Conservation (phyloP, 2,888 invertebrate species). For the Rutpela maculata region DNA sequence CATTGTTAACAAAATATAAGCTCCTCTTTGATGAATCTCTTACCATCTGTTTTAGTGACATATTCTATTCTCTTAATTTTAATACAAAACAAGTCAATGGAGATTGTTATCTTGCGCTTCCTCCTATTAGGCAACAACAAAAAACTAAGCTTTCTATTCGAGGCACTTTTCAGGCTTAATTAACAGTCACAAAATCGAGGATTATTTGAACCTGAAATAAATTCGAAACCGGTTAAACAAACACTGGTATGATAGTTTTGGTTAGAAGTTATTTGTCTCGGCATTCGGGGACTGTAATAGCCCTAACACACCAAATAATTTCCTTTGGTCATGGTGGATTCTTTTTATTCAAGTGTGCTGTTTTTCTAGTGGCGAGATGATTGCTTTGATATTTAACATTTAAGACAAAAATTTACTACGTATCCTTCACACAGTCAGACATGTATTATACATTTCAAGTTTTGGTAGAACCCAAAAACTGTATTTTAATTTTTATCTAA, state of each 20-base stretch:
- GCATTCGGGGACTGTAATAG: slow-evolving; percentile 2
- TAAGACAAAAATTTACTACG: too few species aligned
- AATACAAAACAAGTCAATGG: slow-evolving; percentile 6
- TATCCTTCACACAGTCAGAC: too few species aligned
- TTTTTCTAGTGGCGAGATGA: too few species aligned
- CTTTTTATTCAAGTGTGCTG: not conserved
- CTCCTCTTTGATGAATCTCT: not conserved
- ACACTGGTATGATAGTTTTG: not conserved
- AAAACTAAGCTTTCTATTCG: slow-evolving; percentile 15
- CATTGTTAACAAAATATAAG: not conserved
- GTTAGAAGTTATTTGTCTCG: not conserved
- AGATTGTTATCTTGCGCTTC: slow-evolving; percentile 16
- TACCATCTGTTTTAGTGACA: not conserved
- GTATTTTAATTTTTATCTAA: too few species aligned
- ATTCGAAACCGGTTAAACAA: slow-evolving; percentile 23
- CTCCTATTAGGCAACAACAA: slow-evolving; percentile 2
- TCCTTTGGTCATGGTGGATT: slow-evolving; percentile 3
- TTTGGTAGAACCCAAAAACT: too few species aligned
- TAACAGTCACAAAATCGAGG: slow-evolving; percentile 15
- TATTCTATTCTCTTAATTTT: not conserved
- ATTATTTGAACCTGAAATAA: slow-evolving; percentile 14
- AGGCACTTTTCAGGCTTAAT: slow-evolving; percentile 23
- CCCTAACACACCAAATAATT: slow-evolving; percentile 7
- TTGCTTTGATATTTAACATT: too few species aligned
- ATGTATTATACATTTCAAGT: too few species aligned